These are phyloP conservation scores for Nicator chloris DNA, from an alignment of 2,113 vertebrate species.

Conservation along the genomic window DNA sequence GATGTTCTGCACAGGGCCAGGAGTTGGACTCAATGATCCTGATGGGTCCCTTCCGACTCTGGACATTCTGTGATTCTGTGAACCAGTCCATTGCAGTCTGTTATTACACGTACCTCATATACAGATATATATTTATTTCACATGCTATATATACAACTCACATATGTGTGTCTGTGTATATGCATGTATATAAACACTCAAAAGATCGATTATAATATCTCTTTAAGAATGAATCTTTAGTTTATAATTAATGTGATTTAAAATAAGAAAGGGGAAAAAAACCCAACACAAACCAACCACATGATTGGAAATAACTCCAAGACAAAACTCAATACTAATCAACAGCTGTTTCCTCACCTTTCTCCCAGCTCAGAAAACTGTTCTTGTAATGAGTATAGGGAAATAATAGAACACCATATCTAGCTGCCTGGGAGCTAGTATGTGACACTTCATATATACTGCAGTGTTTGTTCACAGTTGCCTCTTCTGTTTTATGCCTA, in stretches of 20 bases:
- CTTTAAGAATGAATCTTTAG: not conserved
- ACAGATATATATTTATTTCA: not conserved
- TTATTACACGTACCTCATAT: not conserved
- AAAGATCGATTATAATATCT: not conserved
- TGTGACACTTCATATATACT: not conserved
- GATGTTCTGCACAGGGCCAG: rapidly evolving
- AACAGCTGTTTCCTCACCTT: not conserved
- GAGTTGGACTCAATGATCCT: not conserved
- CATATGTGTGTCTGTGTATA: not conserved
- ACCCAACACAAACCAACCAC: not conserved
- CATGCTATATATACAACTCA: not conserved
- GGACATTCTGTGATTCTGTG: not conserved
- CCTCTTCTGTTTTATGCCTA: not conserved
- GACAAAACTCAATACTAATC: not conserved
- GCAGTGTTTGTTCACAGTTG: not conserved
- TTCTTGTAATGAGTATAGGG: not conserved
- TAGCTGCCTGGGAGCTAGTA: not conserved
- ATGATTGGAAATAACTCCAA: not conserved
- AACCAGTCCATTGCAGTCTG: not conserved
- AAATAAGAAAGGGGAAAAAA: not conserved
- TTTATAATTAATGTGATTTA: not conserved
- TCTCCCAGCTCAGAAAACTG: not conserved
- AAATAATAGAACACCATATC: not conserved
- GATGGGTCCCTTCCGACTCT: not conserved
- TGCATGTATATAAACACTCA: not conserved